These are phyloP conservation scores for Boulengeromyrus knoepffleri DNA, from an alignment of 2,113 vertebrate genomes.

Conservation along the genomic window DNA sequence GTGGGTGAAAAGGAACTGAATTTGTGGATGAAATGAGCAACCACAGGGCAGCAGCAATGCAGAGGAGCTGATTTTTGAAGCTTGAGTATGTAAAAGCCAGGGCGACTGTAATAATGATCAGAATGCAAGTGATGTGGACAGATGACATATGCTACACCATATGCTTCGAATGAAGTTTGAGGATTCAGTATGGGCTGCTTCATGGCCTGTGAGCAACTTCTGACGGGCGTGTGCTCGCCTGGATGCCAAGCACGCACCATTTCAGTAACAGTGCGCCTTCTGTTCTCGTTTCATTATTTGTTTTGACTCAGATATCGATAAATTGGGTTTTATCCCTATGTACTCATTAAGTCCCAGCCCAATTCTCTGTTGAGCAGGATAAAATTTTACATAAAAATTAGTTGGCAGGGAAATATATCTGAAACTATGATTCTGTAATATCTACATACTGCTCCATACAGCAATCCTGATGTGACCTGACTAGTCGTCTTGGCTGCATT, in stretches of 20 bases:
- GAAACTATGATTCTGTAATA: neutral
- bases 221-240: slow-evolving; percentile 14
- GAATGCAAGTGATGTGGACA: slow-evolving; percentile 39
- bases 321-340: neutral
- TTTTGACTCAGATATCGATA: slow-evolving; percentile 5
- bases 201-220: slow-evolving; percentile 25
- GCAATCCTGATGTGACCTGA: neutral
- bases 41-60: neutral
- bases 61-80: slow-evolving; percentile 19
- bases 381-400: neutral
- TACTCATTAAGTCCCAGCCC: neutral
- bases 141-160: slow-evolving; percentile 44
- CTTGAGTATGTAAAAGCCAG: slow-evolving; percentile 30
- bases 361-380: neutral
- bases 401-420: neutral
- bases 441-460: neutral
- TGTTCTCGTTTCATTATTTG: slow-evolving; percentile 1
- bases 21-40: neutral
- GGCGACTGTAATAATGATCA: slow-evolving; percentile 40
- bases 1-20: neutral
- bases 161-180: slow-evolving; percentile 41
- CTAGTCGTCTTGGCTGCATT: neutral
- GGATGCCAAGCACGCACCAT: slow-evolving; percentile 1
- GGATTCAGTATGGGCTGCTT: slow-evolving; percentile 30
- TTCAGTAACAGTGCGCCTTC: neutral